Evolutionary conservation across 2,888 invertebrate genomes (phyloP).

Genomic region (Sinentomon sp.): DNA sequence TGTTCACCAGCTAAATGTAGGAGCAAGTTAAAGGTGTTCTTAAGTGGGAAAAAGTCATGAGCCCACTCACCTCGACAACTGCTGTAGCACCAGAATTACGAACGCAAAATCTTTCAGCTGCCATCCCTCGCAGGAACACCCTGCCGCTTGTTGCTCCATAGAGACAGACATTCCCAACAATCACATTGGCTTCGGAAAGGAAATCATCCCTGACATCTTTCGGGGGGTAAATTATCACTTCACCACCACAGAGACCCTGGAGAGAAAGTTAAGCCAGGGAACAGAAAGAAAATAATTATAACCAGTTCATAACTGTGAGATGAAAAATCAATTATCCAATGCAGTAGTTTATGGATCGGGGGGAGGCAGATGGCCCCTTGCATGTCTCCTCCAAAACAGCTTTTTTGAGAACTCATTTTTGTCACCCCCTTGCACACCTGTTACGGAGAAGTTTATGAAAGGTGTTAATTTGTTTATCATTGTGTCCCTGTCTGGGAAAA

Average conservation of each 20-base stretch:
- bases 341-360: neutral
- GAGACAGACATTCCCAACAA: conserved; percentile 90
- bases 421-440: no score
- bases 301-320: conserved; percentile 1
- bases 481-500: no score
- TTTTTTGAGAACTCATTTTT: no score
- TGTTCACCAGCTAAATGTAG: neutral
- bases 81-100: conserved; percentile 88
- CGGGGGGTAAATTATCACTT: conserved; percentile 72
- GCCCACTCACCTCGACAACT: conserved; percentile 49
- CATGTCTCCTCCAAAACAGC: no score
- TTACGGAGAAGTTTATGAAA: no score
- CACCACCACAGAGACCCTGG: conserved; percentile 76
- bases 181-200: conserved; percentile 77
- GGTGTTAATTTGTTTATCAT: no score
- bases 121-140: conserved; percentile 82
- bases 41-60: no score
- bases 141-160: conserved; percentile 89
- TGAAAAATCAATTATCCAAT: neutral
- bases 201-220: conserved; percentile 40
- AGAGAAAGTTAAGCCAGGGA: conserved; percentile 6
- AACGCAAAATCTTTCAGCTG: conserved; percentile 93
- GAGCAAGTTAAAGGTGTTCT: no score
- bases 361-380: no score
- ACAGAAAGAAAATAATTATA: neutral